Base-by-base conservation (phyloP, 37 sponge, comb jelly and placozoan genomes). In the Ephydatia muelleri region DNA sequence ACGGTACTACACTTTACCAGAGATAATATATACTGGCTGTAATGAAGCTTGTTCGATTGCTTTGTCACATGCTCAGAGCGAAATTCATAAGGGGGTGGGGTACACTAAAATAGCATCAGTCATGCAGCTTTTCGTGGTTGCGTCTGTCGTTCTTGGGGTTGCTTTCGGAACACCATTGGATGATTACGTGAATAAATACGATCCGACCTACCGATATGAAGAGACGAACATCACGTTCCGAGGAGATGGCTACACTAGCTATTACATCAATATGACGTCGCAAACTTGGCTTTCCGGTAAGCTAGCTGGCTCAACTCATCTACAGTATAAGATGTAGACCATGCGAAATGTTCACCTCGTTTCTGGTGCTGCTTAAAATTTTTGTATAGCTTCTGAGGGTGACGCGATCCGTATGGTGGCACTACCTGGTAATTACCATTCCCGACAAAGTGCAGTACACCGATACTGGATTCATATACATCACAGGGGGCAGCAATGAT, bases 211-310 rank as follows among this genome's bases (percentile, higher is more conserved):
- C 81, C 57, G 81, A 64, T 96, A 88, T 78, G 31, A 57, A 33
- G 89, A 89, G 27, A 28, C 87, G 34, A 82, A 79, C n/a, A 3
- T 84, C 1, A 74, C 92, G 19, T 82, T 65, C 48, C 78, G 32
- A 76, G 89, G 82, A 49, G 88, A 83, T 49, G 90, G 90, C 26
- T 94, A 85, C 81, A 96, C 90, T 0, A 67, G 85, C 26, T 87
- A 96, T 64, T 93, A 71, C 83, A 66, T 96, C 72, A 96, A 96
- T 83, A 86, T 96, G 92, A 96, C 97, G 13, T 96, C 97, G 28
- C 97, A 96, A 73, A 91, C 83, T 1, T 96, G 97, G 97, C 90
- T 96, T 29, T 68, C 85, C 19, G 77, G 91, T 87, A 82, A 48
- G 84, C 43, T 8, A 0, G 38, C 5, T 6, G 0, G 38, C n/a